A percentile compares a stretch with the other conserved stretches of the same genome.
Evolutionary conservation across 2,797 vertebrate species (phyloP).

Genomic region (Danio jaintianensis): DNA sequence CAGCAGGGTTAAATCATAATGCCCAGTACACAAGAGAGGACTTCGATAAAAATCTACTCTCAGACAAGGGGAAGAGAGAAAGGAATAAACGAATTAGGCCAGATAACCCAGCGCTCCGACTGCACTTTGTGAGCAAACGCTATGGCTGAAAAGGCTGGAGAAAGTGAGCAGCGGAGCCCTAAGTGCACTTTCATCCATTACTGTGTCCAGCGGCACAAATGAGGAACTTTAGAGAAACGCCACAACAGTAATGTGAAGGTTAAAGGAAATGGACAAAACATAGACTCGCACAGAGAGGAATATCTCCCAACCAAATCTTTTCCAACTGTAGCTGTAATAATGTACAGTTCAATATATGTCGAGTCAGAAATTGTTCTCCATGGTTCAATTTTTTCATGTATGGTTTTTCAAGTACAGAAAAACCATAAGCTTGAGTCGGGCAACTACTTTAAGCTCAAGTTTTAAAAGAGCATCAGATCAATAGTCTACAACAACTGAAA

Average conservation of each 20-base stretch:
- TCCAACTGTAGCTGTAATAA: slow-evolving; percentile 24
- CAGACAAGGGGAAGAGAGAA: slow-evolving; percentile 55
- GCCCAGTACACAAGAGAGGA: slow-evolving; percentile 52
- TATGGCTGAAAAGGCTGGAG: slow-evolving; percentile 46
- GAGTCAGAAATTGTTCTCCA: slow-evolving; percentile 22
- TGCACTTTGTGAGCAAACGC: slow-evolving; percentile 67
- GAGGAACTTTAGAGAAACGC: slow-evolving; percentile 35
- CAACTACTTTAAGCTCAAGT: background rate
- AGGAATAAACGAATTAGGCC: slow-evolving; percentile 74
- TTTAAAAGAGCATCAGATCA: background rate
- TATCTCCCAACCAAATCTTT: slow-evolving; percentile 28
- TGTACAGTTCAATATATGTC: slow-evolving; percentile 21
- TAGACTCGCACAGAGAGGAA: slow-evolving; percentile 29
- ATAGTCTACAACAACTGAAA: background rate
- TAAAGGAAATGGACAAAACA: slow-evolving; percentile 47
- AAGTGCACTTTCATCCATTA: slow-evolving; percentile 49
- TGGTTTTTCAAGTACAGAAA: background rate
- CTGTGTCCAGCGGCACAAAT: slow-evolving; percentile 40
- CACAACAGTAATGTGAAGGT: slow-evolving; percentile 42
- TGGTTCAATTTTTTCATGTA: background rate
- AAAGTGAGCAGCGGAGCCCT: slow-evolving; percentile 36
- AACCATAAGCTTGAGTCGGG: background rate
- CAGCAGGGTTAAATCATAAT: slow-evolving; percentile 68
- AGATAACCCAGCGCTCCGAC: slow-evolving; percentile 71
- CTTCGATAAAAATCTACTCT: slow-evolving; percentile 69